Conservation (phyloP, 2,888 invertebrate genomes). For the Xanthorhoe designata region DNA sequence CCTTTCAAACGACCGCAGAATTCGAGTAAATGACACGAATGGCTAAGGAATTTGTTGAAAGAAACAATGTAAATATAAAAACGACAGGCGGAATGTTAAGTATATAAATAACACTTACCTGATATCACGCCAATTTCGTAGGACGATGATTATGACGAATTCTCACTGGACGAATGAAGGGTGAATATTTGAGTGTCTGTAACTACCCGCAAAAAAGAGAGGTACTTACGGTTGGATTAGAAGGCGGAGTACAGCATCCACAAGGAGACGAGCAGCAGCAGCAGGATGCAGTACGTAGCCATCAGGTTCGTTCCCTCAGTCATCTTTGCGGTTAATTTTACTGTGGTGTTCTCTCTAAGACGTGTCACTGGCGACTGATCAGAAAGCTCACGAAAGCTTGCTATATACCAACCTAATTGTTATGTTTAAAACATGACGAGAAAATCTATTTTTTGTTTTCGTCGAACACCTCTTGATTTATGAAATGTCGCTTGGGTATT, state of each 20-base stretch:
- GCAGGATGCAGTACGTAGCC: conserved; percentile 88
- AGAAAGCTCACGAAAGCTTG: conserved; percentile 56
- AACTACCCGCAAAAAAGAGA: conserved; percentile 24
- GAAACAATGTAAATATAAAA: conserved; percentile 23
- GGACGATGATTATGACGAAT: conserved; percentile 28
- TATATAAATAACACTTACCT: conserved; percentile 19
- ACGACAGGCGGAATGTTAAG: conserved; percentile 16
- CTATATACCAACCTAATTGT: conserved; percentile 60
- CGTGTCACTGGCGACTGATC: conserved; percentile 67
- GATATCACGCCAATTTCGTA: conserved; percentile 13
- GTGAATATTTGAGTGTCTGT: background rate
- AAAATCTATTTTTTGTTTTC: conserved; percentile 68
- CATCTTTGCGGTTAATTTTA: conserved; percentile 33
- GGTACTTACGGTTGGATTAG: conserved; percentile 62
- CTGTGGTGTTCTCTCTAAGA: conserved; percentile 52
- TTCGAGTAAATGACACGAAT: conserved; percentile 6
- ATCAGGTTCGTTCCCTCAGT: conserved; percentile 87
- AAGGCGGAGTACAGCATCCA: conserved; percentile 89
- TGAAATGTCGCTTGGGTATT: conserved; percentile 58
- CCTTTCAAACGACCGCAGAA: conserved; percentile 10
- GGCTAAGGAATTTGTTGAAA: background rate
- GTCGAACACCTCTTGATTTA: conserved; percentile 65
- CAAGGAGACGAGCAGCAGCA: conserved; percentile 86
- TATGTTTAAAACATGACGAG: conserved; percentile 59
- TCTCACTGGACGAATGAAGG: conserved; percentile 18